phyloP scores from a whole-genome alignment of 1,140 invertebrate species.

The Papilio polytes region DNA sequence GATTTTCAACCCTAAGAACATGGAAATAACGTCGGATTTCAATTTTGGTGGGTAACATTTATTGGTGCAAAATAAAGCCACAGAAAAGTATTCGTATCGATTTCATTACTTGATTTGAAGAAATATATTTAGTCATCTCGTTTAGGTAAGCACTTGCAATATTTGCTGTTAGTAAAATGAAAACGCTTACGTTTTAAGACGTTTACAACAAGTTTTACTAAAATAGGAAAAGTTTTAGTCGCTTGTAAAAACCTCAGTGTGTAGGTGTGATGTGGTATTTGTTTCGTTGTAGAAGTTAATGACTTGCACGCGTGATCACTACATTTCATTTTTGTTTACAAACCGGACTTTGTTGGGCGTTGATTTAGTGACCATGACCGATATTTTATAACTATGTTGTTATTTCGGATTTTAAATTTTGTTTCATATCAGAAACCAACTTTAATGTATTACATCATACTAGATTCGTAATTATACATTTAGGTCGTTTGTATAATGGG shows the following conservation, averaged over 20 bases:
- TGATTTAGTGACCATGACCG: constrained; percentile 51
- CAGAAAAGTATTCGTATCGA: background rate
- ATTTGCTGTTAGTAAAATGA: too few species aligned
- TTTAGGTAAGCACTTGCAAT: too few species aligned
- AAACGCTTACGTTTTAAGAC: background rate
- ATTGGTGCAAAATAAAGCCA: background rate
- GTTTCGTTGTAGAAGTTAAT: constrained; percentile 27
- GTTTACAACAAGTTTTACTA: background rate
- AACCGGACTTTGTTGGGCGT: constrained; percentile 43
- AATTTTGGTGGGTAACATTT: background rate
- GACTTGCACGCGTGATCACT: constrained; percentile 10
- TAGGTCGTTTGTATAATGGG: background rate
- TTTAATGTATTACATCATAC: background rate
- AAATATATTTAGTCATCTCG: too few species aligned
- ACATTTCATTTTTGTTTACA: constrained; percentile 50
- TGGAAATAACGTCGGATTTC: background rate
- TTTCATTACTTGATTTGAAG: background rate
- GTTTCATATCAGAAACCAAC: constrained; percentile 18
- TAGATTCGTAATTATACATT: background rate
- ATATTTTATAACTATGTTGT: constrained; percentile 38
- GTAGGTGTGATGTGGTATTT: constrained; percentile 7
- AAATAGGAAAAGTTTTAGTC: background rate
- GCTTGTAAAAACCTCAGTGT: background rate
- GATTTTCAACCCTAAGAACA: constrained; percentile 5
- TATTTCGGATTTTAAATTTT: background rate